Evolutionary conservation across 2,888 invertebrate species (phyloP).

Genomic region (Drosophila paranaensis): DNA sequence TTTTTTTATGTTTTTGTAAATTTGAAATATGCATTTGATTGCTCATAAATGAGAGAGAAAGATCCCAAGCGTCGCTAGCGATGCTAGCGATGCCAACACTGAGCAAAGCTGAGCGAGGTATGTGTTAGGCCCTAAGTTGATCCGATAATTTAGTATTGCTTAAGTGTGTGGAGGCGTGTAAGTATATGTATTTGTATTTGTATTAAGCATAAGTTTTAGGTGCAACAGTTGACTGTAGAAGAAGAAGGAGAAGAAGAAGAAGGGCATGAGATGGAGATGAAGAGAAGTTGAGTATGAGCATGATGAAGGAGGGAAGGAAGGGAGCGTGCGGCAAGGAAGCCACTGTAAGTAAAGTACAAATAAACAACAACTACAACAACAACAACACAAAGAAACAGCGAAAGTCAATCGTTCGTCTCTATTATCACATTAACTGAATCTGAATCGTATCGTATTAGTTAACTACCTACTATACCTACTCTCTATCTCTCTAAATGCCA

Average conservation of each 20-base stretch:
- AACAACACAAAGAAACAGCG: slow-evolving; percentile 48
- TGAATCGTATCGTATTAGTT: slow-evolving; percentile 45
- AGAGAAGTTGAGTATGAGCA: slow-evolving; percentile 23
- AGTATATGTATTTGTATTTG: slow-evolving; percentile 45
- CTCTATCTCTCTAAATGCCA: slow-evolving; percentile 53
- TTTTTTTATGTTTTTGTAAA: slow-evolving; percentile 62
- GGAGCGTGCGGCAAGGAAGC: slow-evolving; percentile 81
- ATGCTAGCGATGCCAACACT: slow-evolving; percentile 49
- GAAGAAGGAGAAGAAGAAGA: slow-evolving; percentile 7
- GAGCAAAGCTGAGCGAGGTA: slow-evolving; percentile 55
- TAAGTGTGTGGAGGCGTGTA: slow-evolving; percentile 60
- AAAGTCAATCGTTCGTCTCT: slow-evolving; percentile 43
- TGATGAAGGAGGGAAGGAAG: slow-evolving; percentile 24
- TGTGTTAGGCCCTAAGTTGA: slow-evolving; percentile 65
- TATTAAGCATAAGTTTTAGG: slow-evolving; percentile 66
- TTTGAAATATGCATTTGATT: slow-evolving; percentile 67
- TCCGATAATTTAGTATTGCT: slow-evolving; percentile 62
- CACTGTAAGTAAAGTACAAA: slow-evolving; percentile 83
- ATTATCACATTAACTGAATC: slow-evolving; percentile 49
- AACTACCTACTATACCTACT: slow-evolving; percentile 52
- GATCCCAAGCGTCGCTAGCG: slow-evolving; percentile 49
- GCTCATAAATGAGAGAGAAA: slow-evolving; percentile 41
- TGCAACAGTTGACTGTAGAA: slow-evolving; percentile 64
- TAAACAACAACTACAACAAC: slow-evolving; percentile 28
- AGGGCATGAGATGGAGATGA: slow-evolving; percentile 40